phyloP scores from a whole-genome alignment of 2,113 vertebrate genomes.

The Sigmodon hispidus region DNA sequence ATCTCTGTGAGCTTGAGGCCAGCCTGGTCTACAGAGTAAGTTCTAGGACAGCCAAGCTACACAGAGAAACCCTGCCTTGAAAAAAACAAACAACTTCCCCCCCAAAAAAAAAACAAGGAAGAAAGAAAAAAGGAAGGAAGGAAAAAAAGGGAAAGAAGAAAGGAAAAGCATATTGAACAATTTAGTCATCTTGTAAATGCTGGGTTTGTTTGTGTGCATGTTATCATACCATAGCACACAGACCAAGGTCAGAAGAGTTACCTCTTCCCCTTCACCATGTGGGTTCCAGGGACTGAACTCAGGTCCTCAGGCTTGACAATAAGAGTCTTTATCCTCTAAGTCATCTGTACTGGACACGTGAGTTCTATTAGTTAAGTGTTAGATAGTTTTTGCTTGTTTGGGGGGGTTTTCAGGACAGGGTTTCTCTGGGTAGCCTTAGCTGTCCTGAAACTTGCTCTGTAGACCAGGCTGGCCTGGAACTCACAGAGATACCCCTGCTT shows the following conservation, averaged over 20 bases:
- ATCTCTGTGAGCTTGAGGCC: not conserved
- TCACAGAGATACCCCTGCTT: not conserved
- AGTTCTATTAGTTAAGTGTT: not conserved
- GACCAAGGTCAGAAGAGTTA: not conserved
- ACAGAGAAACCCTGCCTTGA: not conserved
- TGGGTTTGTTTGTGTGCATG: not conserved
- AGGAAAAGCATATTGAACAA: not conserved
- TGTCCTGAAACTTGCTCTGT: not conserved
- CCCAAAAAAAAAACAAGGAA: not conserved
- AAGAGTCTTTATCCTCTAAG: too few relatives aligned
- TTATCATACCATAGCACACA: not conserved
- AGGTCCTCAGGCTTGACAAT: not conserved
- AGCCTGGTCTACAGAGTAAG: not conserved
- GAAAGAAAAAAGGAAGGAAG: not conserved
- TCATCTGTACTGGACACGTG: too few relatives aligned
- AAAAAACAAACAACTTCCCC: not conserved
- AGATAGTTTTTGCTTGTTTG: not conserved
- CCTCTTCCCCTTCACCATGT: too few relatives aligned
- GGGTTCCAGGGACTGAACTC: not conserved
- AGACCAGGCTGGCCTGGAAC: not conserved
- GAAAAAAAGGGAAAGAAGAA: not conserved
- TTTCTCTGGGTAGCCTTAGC: not conserved
- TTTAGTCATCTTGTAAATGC: not conserved
- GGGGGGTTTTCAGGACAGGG: not conserved
- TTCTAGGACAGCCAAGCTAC: not conserved